Conservation (phyloP, 2,113 vertebrate genomes). For the Halcyon malimbica region DNA sequence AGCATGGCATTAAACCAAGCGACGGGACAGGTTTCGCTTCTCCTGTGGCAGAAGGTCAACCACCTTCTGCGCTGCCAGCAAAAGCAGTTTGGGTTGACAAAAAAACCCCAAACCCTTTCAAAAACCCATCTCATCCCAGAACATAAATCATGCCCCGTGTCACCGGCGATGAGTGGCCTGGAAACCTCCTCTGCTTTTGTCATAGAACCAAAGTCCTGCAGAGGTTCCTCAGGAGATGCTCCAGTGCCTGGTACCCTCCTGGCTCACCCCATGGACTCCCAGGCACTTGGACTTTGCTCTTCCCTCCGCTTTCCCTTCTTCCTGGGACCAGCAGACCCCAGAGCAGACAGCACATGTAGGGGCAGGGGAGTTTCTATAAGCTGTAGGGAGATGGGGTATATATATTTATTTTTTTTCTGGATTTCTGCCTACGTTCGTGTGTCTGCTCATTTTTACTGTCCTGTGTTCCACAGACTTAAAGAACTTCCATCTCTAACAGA, state of each 20-base stretch:
- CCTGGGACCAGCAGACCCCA: rapidly evolving
- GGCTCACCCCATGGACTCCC: neutral
- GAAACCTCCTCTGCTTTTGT: neutral
- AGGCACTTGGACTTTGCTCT: rapidly evolving
- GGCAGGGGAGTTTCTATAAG: neutral
- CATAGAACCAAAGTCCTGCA: neutral
- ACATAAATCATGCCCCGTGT: neutral
- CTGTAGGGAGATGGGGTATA: neutral
- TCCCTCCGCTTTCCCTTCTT: neutral
- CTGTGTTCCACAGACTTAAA: neutral
- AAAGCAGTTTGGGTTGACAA: neutral
- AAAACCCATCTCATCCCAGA: neutral
- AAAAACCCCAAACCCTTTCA: neutral
- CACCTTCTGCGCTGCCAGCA: neutral
- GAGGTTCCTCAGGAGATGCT: neutral
- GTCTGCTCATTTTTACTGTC: neutral
- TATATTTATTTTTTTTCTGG: neutral
- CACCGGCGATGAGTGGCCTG: neutral
- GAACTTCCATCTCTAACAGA: neutral
- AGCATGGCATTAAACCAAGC: neutral
- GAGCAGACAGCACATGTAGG: rapidly evolving
- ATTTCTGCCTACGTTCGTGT: neutral
- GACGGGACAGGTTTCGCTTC: neutral
- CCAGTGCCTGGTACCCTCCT: rapidly evolving
- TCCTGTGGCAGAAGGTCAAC: neutral